Evolutionary conservation across 2,888 invertebrate genomes (phyloP).

Genomic region (Pyrgus malvae): DNA sequence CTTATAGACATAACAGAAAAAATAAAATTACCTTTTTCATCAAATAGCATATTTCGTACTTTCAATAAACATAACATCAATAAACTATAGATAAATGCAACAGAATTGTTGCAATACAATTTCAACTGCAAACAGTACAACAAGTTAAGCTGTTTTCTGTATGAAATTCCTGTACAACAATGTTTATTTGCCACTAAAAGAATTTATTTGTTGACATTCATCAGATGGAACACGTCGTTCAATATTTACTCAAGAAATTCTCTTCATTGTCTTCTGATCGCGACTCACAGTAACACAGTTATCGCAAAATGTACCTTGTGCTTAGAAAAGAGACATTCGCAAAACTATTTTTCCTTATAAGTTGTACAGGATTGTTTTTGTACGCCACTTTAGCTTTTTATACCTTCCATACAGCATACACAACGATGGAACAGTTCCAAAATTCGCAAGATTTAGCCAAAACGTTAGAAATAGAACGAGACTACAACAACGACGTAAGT

Average conservation of each 20-base stretch:
- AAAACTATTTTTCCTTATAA: constrained; percentile 63
- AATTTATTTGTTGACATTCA: constrained; percentile 23
- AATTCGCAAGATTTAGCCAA: constrained; percentile 34
- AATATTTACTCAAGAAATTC: constrained; percentile 34
- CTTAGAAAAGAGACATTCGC: constrained; percentile 54
- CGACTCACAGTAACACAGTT: constrained; percentile 29
- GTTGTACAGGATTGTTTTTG: constrained; percentile 55
- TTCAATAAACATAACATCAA: too few relatives aligned
- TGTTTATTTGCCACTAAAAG: constrained; percentile 41
- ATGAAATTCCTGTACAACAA: too few relatives aligned
- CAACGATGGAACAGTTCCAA: constrained; percentile 39
- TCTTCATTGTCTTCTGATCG: constrained; percentile 40
- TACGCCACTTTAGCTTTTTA: constrained; percentile 59
- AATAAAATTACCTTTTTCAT: too few relatives aligned
- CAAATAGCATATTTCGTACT: too few relatives aligned
- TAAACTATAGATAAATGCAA: too few relatives aligned
- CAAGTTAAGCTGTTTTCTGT: too few relatives aligned
- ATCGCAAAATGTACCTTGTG: constrained; percentile 48
- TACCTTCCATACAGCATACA: constrained; percentile 54
- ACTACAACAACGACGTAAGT: constrained; percentile 18
- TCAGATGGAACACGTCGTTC: constrained; percentile 22
- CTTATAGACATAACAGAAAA: too few relatives aligned
- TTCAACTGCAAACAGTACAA: too few relatives aligned
- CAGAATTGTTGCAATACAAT: too few relatives aligned
- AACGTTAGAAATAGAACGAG: constrained; percentile 23